Evolutionary conservation across 92 coral and sea anemone species (phyloP), one percentile per base, ranked within the genome.

Genomic region (Scolanthus callimorphus): DNA sequence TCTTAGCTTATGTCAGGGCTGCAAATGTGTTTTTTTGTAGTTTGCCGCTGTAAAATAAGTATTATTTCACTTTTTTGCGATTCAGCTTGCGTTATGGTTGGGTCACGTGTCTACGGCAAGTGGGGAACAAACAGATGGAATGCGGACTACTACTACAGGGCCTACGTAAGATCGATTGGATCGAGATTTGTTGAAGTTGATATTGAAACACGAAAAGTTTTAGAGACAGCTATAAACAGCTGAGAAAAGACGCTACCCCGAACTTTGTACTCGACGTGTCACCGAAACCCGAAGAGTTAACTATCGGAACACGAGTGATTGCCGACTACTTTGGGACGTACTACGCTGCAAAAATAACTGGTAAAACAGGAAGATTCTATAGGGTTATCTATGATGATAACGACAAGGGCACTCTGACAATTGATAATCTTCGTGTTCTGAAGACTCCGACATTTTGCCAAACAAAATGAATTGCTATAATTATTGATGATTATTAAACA

Each of bases 51-150:
- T 55, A 11, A 23, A 30, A 13, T 26, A 28, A 0, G n/a, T n/a
- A 11, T 22, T 8, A 17, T 58, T 20, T 13, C 12, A 20, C 39
- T 17, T 29, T 58, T 12, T n/a, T n/a, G n/a, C n/a, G n/a, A n/a
- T 34, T 60, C 20, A 62, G 69, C 31, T 28, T 62, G 69, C 49
- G 39, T 62, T 2, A 26, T 48, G 58, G 41, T 48, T 45, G 69
- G 69, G 28, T 62, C 69, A 2, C 69, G 69, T 45, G 57, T 62
- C 11, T 39, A 45, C 28, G 69, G 57, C 31, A 62, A 45, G 20
- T 62, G 69, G 69, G 58, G 22, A 1, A 46, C 19, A 19, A 46
- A 0, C 20, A 10, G 6, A 15, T 3, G 0, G 0, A 39, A 54
- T 15, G 39, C 24, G 9, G 21, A 62, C 27, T 15, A 20, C 10